A percentile compares a stretch with the other conserved stretches of the same genome.
These are phyloP conservation scores for Cricetomys ansorgei DNA, from an alignment of 2,113 vertebrate genomes.

Conservation along the genomic window DNA sequence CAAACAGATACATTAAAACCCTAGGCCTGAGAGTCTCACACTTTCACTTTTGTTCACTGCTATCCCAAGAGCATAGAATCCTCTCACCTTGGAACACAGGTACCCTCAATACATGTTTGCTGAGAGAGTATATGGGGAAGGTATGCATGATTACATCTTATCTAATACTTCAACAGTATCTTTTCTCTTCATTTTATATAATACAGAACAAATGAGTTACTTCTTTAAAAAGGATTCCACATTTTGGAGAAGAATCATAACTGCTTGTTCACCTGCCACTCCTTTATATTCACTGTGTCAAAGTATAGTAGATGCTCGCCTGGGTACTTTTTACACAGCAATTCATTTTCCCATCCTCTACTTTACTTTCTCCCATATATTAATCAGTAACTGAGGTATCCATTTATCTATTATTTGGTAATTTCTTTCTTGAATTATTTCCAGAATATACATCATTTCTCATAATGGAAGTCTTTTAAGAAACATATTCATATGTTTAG, in stretches of 20 bases:
- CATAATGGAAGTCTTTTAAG: neutral
- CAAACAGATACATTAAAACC: neutral
- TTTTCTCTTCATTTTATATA: neutral
- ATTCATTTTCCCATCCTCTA: neutral
- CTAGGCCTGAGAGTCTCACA: neutral
- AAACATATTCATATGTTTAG: neutral
- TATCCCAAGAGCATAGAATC: neutral
- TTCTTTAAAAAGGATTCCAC: neutral
- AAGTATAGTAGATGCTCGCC: neutral
- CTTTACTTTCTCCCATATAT: neutral
- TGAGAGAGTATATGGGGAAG: neutral
- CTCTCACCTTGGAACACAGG: neutral
- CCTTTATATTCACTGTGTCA: neutral
- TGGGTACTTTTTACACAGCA: neutral
- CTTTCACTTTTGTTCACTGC: neutral
- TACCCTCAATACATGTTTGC: neutral
- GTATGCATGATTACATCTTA: neutral
- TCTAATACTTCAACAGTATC: neutral
- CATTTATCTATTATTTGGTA: neutral
- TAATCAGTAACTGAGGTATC: neutral
- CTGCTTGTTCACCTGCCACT: neutral
- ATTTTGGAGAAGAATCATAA: neutral
- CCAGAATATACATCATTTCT: neutral
- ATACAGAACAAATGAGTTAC: neutral
- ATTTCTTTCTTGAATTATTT: constrained; percentile 10